A percentile compares a stretch with the other conserved stretches of the same genome.
Evolutionary conservation across 1,140 invertebrate species (phyloP).

Genomic region (Pissodes strobi): DNA sequence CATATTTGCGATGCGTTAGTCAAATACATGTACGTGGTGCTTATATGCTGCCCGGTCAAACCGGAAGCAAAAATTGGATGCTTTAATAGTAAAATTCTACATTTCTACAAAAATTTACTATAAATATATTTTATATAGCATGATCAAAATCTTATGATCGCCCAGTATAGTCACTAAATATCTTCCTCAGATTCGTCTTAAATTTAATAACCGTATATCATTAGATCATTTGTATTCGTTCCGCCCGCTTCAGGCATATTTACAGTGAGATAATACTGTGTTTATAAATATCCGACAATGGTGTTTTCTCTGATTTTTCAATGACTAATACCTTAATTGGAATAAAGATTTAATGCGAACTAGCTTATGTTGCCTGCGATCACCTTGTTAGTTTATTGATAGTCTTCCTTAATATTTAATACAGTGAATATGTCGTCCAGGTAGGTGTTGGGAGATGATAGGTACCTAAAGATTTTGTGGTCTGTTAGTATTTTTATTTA

Average conservation of each 20-base stretch:
- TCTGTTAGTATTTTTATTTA: neutral
- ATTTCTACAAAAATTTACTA: no score
- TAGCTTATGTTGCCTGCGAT: neutral
- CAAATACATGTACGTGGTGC: neutral
- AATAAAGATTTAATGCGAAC: neutral
- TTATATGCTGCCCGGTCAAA: neutral
- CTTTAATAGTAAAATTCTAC: no score
- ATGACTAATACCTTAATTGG: constrained; percentile 7
- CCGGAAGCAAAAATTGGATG: no score
- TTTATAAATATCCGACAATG: neutral
- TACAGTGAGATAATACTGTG: neutral
- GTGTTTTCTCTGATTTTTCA: neutral
- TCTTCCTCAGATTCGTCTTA: no score
- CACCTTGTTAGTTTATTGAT: no score
- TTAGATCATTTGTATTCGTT: no score
- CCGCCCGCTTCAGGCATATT: neutral
- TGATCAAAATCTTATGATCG: no score
- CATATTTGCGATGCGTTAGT: neutral
- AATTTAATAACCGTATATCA: no score
- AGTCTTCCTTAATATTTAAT: no score
- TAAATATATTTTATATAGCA: no score
- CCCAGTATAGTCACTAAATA: no score
- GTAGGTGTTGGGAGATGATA: constrained; percentile 5
- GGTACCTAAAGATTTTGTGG: neutral
- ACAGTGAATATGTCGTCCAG: no score